Base-by-base conservation (phyloP, 2,113 vertebrate species). In the Grammomys surdaster region DNA sequence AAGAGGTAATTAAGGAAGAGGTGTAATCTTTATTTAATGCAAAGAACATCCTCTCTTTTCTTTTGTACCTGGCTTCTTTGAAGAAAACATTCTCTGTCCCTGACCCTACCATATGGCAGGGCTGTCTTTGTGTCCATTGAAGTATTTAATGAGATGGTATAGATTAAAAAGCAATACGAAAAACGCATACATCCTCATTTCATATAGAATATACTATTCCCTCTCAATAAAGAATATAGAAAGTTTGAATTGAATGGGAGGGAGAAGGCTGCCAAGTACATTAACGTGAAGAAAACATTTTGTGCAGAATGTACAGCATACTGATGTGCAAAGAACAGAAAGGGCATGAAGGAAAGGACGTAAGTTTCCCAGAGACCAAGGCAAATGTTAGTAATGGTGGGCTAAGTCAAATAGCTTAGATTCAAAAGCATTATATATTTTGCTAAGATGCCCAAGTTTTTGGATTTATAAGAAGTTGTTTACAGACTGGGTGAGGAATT, bases 1-100 rank as follows among this genome's bases (percentile, higher is more conserved):
- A 96, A 93, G 90, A 70, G 69, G 89, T 90, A 90, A 97, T 96
- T 97, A 97, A 93, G 51, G 60, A 95, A 48, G 72, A 63, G 75
- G 65, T 65, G n/a, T 95, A 78, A 97, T 91, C 89, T 96, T 97
- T 95, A 96, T 56, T 95, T 90, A 82, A 87, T 40, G 80, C 11
- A 70, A 63, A 97, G 84, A 92, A 3, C 51, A 40, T 80, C 56
- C 97, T 33, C 40, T 67, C 19, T 22, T 96, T 98, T 31, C 28
- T 75, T 46, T n/a, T 85, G 8, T 2, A 22, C 87, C 90, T 88
- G 85, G 24, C 60, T 91, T 67, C 33, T 40, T 93, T 7, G 20
- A 86, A 88, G 56, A 58, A 72, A 93, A 73, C 0, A 46, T 17
- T 31, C 13, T 9, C 2, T 36, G 40, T n/a, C 20, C 40, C 4